phyloP scores from a whole-genome alignment of 2,888 invertebrate species.

The Mayetiola destructor region DNA sequence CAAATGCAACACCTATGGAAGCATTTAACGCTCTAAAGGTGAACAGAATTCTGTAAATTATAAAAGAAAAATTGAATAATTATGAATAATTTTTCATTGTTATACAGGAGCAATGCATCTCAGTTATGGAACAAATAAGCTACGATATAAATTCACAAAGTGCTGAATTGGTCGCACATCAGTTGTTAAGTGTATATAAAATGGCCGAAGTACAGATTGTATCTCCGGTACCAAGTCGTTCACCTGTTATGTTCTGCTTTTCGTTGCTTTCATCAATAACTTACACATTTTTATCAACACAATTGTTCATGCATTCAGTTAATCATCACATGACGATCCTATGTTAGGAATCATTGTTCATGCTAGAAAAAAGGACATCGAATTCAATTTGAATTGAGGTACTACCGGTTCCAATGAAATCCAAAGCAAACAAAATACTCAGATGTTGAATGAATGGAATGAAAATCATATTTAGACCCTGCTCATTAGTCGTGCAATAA shows the following conservation, averaged over 20 bases:
- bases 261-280: constrained; percentile 10
- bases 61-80: not conserved
- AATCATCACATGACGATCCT: not conserved
- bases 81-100: not conserved
- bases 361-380: no score
- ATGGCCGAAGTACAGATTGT: constrained; percentile 83
- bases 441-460: no score
- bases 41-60: not conserved
- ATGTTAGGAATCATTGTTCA: no score
- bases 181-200: constrained; percentile 78
- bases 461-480: no score
- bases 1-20: constrained; percentile 48
- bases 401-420: no score
- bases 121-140: constrained; percentile 64
- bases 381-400: no score
- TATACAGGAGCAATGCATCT: constrained; percentile 70
- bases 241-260: constrained; percentile 8
- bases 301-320: not conserved
- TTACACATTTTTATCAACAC: not conserved
- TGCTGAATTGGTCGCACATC: constrained; percentile 72
- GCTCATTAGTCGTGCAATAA: no score
- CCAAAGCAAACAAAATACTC: no score
- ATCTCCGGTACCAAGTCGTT: constrained; percentile 40
- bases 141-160: constrained; percentile 73
- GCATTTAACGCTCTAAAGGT: constrained; percentile 32